phyloP scores from a whole-genome alignment of 2,113 vertebrate species.

The Micronisus gabar region DNA sequence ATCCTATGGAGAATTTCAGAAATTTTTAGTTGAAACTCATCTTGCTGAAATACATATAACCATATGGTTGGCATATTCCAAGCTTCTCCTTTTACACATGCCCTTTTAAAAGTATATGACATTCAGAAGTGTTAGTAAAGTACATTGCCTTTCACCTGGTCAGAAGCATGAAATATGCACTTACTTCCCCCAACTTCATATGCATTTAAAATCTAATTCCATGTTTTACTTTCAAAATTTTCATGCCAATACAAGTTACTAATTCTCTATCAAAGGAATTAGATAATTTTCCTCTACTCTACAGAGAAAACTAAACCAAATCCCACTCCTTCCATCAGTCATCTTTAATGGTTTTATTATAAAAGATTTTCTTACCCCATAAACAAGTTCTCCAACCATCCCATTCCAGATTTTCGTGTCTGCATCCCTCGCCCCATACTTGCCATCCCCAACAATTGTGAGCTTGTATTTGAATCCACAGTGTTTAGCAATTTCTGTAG shows the following conservation, averaged over 20 bases:
- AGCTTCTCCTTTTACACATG: neutral
- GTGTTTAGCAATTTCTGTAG: constrained; percentile 97
- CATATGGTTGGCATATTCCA: neutral
- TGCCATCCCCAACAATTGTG: constrained; percentile 95
- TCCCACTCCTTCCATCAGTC: neutral
- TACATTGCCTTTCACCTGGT: neutral
- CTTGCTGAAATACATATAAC: neutral
- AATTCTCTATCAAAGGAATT: neutral
- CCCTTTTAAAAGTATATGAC: neutral
- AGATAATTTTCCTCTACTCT: neutral
- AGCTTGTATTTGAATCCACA: constrained; percentile 98
- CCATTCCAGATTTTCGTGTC: constrained; percentile 99
- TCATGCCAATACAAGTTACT: neutral
- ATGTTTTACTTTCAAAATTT: neutral
- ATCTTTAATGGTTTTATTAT: neutral
- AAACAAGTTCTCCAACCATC: constrained; percentile 98
- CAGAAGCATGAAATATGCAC: neutral
- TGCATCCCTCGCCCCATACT: constrained; percentile 97
- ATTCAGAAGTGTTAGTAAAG: neutral
- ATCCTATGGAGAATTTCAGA: neutral
- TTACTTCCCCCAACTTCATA: neutral
- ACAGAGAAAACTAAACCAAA: neutral
- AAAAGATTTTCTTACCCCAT: constrained; percentile 86
- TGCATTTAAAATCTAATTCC: neutral
- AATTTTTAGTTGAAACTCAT: neutral